Conservation (phyloP, 2,888 invertebrate genomes). For the Chesias legatella region DNA sequence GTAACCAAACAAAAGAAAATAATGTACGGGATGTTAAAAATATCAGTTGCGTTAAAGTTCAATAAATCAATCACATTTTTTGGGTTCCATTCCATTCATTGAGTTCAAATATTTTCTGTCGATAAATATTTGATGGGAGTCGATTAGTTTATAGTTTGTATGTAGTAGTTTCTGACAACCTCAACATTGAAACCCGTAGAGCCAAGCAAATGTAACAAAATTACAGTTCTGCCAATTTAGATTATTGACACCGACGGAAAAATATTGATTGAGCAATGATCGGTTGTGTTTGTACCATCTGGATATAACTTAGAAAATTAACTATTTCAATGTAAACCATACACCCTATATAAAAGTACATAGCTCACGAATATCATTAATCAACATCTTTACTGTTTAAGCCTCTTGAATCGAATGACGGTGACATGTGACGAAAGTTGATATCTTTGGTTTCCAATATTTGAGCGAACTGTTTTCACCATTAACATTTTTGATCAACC, state of each 20-base stretch:
- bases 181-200: too few relatives aligned
- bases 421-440: slow-evolving; percentile 27
- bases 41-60: background rate
- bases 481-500: slow-evolving; percentile 10
- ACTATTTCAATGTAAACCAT: background rate
- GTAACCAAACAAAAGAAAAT: slow-evolving; percentile 7
- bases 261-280: too few relatives aligned
- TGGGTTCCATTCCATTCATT: too few relatives aligned
- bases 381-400: slow-evolving; percentile 51
- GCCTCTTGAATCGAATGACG: slow-evolving; percentile 23
- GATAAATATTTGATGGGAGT: too few relatives aligned
- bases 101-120: too few relatives aligned
- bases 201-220: too few relatives aligned
- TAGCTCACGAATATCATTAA: slow-evolving; percentile 45
- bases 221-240: too few relatives aligned
- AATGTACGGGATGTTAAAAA: slow-evolving; percentile 3
- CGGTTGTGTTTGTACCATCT: too few relatives aligned
- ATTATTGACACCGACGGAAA: too few relatives aligned
- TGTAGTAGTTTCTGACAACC: too few relatives aligned
- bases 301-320: too few relatives aligned
- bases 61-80: background rate
- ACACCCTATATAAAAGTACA: slow-evolving; percentile 26
- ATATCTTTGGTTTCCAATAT: slow-evolving; percentile 16
- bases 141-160: too few relatives aligned
- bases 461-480: slow-evolving; percentile 2